Base-by-base conservation (phyloP, 2,113 vertebrate species). In the Nipponia nippon region DNA sequence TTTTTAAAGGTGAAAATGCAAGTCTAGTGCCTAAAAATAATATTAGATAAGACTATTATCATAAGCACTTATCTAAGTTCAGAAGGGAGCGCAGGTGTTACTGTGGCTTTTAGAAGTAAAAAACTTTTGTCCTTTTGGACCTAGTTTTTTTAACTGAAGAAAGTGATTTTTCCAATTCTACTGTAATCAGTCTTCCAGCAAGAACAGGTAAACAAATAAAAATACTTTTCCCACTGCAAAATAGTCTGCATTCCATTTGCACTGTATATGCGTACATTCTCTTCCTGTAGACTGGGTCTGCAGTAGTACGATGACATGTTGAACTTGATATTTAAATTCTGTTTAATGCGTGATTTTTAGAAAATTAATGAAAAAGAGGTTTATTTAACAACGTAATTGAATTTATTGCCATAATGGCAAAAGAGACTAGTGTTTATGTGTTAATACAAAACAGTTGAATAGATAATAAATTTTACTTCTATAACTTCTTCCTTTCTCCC, bases 241-340 rank as follows among this genome's bases (percentile, higher is more conserved):
- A 42, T 15, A 66, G 8, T 34, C 78, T 79, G 13, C 10, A 16
- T 79, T 76, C 27, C 11, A 19, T 72, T 72, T 80, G 21, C 25
- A 22, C 10, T 66, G 69, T 2, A 11, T 65, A 27, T 20, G 16
- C 3, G 0, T 58, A 7, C 7, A 6, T 6, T 30, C 14, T 47
- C 10, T 81, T 66, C 46, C 16, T 81, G 11, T n/a, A 70, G 29
- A 3, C 4, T 52, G n/a, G 30, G 4, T 84, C 53, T 77, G 32
- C n/a, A 46, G 29, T 59, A 47, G 9, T 53, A 18, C 23, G 18
- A 38, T n/a, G 55, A 21, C 1, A 0, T 67, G 15, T 49, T 59
- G 49, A 79, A 50, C 17, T 4, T 47, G 13, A 16, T 53, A 18
- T 76, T 79, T 75, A 61, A 76, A 62, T 76, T 83, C n/a, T 30